A percentile compares a stretch with the other conserved stretches of the same genome.
phyloP scores from a whole-genome alignment of 2,888 invertebrate species.

The Mellilla xanthometata region DNA sequence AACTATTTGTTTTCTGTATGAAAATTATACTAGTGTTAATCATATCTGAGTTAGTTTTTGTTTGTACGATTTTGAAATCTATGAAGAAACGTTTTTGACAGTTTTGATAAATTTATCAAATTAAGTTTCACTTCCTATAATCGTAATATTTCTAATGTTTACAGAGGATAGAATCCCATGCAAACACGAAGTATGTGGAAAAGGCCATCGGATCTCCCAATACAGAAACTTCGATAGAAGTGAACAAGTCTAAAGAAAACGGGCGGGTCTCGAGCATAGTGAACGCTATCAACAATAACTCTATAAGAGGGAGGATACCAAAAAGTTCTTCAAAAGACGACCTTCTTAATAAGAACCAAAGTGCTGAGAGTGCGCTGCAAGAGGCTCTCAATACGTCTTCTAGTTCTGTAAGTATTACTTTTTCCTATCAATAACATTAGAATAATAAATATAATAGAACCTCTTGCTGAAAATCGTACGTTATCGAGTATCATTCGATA shows the following conservation, averaged over 20 bases:
- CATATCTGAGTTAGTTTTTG: too few species aligned
- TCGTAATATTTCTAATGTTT: too few species aligned
- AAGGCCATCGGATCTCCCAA: conserved; percentile 64
- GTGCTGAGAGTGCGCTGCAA: conserved; percentile 58
- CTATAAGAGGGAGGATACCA: conserved; percentile 63
- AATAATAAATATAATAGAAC: too few species aligned
- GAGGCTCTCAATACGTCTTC: conserved; percentile 73
- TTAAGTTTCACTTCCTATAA: too few species aligned
- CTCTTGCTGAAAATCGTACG: too few species aligned
- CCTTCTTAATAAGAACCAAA: conserved; percentile 59
- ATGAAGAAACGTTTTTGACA: too few species aligned
- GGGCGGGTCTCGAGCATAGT: conserved; percentile 74
- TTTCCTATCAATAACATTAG: too few species aligned
- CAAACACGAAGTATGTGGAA: conserved; percentile 66
- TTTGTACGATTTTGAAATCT: too few species aligned
- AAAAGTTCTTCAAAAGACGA: conserved; percentile 76
- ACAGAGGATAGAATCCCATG: conserved; percentile 76
- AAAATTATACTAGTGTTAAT: too few species aligned
- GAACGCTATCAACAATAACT: conserved; percentile 63
- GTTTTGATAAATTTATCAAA: too few species aligned
- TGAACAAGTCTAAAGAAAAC: conserved; percentile 53
- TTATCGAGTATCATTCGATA: too few species aligned
- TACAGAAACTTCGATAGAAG: conserved; percentile 43
- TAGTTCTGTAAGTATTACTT: conserved; percentile 70
- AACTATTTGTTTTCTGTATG: too few species aligned